Percentiles rank a stretch among this genome's conserved stretches.
phyloP scores from a whole-genome alignment of 2,113 vertebrate species.

The Hydropotes inermis region DNA sequence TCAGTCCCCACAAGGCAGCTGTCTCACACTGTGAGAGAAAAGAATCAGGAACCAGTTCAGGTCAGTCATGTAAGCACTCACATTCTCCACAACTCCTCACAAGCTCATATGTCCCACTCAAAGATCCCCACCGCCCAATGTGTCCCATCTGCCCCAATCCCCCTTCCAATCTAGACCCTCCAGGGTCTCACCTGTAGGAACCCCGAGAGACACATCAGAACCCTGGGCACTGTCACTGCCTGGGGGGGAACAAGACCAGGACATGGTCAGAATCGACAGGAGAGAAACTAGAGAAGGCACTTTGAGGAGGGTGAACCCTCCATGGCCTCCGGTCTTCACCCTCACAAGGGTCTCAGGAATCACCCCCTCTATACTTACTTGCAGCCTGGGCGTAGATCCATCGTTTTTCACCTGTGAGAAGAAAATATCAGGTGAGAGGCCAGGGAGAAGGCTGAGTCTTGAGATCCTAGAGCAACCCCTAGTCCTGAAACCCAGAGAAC shows the following conservation, averaged over 20 bases:
- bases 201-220: too few species aligned
- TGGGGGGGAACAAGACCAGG: too few species aligned
- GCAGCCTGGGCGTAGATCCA: fast-evolving
- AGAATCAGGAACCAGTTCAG: background rate
- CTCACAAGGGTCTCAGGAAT: too few species aligned
- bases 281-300: background rate
- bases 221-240: too few species aligned
- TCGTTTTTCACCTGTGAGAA: too few species aligned
- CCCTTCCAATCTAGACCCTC: fast-evolving
- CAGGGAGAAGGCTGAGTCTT: background rate
- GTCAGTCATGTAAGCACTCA: background rate
- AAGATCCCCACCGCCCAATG: fast-evolving
- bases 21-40: background rate
- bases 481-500: background rate
- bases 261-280: too few species aligned
- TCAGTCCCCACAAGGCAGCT: background rate
- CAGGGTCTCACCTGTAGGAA: too few species aligned
- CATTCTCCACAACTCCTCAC: background rate
- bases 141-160: background rate
- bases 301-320: too few species aligned
- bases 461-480: background rate
- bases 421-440: fast-evolving
- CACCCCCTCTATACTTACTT: too few species aligned
- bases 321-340: too few species aligned
- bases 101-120: background rate